These are phyloP conservation scores for Puffinus mauretanicus DNA, from an alignment of 2,113 vertebrate species.

Conservation along the genomic window DNA sequence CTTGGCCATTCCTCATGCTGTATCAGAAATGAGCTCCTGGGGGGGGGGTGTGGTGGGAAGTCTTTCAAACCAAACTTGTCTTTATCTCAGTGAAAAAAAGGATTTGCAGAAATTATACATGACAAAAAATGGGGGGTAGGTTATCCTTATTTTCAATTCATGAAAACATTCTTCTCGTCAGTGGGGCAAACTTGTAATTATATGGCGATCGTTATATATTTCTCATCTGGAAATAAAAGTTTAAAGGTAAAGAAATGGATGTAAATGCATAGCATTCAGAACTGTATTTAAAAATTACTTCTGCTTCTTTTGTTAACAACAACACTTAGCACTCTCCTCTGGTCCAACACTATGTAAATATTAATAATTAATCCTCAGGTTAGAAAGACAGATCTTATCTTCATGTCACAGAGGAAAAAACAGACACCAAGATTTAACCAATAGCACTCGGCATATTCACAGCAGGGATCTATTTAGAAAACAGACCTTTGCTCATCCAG, in stretches of 20 bases:
- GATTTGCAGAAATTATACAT: conserved; percentile 1
- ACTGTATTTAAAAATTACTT: not conserved
- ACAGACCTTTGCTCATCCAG: not conserved
- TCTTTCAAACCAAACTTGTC: not conserved
- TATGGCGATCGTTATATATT: not conserved
- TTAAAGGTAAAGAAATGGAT: conserved; percentile 18
- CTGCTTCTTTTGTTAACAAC: not conserved
- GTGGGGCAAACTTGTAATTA: not conserved
- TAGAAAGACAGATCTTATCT: not conserved
- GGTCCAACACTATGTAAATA: not conserved
- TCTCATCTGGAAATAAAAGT: conserved; percentile 25
- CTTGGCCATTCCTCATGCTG: not conserved
- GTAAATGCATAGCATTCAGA: not conserved
- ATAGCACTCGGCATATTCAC: not conserved
- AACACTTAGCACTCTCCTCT: not conserved
- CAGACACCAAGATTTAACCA: not conserved
- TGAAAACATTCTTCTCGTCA: not conserved
- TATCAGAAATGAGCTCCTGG: not conserved
- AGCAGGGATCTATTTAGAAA: not conserved
- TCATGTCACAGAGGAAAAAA: not conserved
- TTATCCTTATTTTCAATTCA: conserved; percentile 13
- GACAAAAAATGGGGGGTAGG: not conserved
- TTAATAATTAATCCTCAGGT: conserved; percentile 47
- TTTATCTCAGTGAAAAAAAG: conserved; percentile 8
- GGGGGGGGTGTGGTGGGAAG: not conserved